These are phyloP conservation scores for Catharus ustulatus DNA, from an alignment of 2,797 vertebrate genomes.

Conservation along the genomic window DNA sequence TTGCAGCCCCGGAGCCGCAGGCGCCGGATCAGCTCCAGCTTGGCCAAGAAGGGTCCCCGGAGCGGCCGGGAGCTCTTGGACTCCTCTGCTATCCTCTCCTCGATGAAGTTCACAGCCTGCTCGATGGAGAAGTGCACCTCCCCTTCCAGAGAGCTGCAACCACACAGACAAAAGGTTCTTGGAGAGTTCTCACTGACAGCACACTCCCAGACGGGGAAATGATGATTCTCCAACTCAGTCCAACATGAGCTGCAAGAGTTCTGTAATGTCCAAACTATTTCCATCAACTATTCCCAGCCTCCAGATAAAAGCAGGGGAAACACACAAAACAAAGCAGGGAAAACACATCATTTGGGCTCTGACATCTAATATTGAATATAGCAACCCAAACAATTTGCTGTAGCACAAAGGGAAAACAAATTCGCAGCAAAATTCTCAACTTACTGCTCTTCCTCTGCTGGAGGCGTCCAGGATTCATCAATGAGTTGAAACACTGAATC, in stretches of 20 bases:
- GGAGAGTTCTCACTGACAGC: background rate
- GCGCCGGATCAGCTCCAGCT: conserved; percentile 89
- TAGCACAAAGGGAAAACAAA: background rate
- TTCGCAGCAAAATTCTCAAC: conserved; percentile 55
- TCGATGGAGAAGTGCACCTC: conserved; percentile 85
- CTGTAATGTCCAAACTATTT: background rate
- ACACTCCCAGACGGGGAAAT: background rate
- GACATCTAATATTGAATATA: background rate
- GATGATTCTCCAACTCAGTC: background rate
- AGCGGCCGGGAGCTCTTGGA: conserved; percentile 83
- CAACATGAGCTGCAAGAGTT: background rate
- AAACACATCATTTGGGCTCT: background rate
- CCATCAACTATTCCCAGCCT: background rate
- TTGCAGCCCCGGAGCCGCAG: conserved; percentile 83
- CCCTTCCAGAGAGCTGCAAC: conserved; percentile 88
- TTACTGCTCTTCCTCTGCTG: conserved; percentile 90
- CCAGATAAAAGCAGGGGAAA: background rate
- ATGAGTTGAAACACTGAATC: conserved; percentile 94
- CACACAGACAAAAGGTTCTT: background rate
- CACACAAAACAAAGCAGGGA: background rate
- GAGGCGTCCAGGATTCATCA: conserved; percentile 89
- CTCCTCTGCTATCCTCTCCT: conserved; percentile 86
- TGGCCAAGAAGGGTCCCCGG: conserved; percentile 90
- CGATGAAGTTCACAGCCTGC: conserved; percentile 88
- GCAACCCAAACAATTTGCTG: background rate